Percentiles rank a stretch among this genome's conserved stretches.
Conservation (phyloP, 2,113 vertebrate species). For the Tretioscincus oriximinensis region DNA sequence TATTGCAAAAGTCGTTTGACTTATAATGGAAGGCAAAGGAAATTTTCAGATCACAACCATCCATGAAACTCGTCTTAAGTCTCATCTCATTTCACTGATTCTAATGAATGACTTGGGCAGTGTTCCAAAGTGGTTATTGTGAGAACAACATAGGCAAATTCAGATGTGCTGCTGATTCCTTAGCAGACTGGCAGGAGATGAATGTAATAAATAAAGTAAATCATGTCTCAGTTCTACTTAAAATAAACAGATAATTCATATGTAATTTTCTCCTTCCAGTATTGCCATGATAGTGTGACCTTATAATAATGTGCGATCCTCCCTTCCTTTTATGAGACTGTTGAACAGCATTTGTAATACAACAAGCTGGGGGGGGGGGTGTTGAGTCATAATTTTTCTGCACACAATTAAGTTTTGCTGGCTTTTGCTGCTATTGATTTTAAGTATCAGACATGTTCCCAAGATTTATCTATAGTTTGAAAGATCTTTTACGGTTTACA, state of each 20-base stretch:
- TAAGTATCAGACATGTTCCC: not conserved
- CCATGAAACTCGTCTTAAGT: not conserved
- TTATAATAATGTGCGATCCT: not conserved
- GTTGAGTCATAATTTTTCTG: not conserved
- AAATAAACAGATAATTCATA: not conserved
- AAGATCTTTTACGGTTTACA: not conserved
- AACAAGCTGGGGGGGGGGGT: not conserved
- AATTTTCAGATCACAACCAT: not conserved
- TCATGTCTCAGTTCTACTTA: not conserved
- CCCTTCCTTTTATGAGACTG: not conserved
- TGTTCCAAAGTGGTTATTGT: not conserved
- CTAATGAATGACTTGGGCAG: too few relatives aligned
- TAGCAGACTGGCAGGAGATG: not conserved
- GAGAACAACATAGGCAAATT: not conserved
- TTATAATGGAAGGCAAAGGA: not conserved
- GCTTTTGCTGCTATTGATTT: not conserved
- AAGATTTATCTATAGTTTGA: not conserved
- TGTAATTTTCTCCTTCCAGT: slow-evolving; percentile 2
- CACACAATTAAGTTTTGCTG: not conserved
- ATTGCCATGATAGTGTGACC: not conserved
- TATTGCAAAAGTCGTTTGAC: not conserved
- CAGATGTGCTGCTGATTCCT: not conserved
- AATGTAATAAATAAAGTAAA: not conserved
- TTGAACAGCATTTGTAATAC: accelerated
- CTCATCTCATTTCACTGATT: not conserved